Percentiles rank a stretch among this genome's conserved stretches.
phyloP scores from a whole-genome alignment of 2,113 vertebrate species.

The Lates calcarifer region DNA sequence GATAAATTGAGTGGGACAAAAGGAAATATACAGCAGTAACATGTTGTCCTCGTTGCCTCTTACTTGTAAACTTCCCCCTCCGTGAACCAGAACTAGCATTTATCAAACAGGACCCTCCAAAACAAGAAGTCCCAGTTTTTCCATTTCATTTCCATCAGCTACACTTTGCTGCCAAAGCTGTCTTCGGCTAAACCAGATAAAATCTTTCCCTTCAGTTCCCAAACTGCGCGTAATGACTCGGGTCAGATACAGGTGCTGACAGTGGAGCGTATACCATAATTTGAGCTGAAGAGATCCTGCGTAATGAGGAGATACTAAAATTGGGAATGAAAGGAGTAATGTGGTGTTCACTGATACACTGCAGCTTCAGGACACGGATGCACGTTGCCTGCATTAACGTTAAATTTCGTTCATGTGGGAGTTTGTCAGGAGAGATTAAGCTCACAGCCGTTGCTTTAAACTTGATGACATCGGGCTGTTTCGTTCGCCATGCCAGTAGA shows the following conservation, averaged over 20 bases:
- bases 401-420: slow-evolving; percentile 41
- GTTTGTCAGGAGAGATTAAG: slow-evolving; percentile 53
- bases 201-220: slow-evolving; percentile 55
- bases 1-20: slow-evolving; percentile 23
- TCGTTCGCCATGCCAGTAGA: slow-evolving; percentile 45
- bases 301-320: slow-evolving; percentile 35
- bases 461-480: slow-evolving; percentile 40
- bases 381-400: slow-evolving; percentile 22
- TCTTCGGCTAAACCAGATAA: slow-evolving; percentile 49
- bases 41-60: slow-evolving; percentile 6
- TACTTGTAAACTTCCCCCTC: slow-evolving; percentile 19
- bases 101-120: slow-evolving; percentile 6
- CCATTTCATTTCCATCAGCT: slow-evolving; percentile 48
- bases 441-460: slow-evolving; percentile 19
- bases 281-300: slow-evolving; percentile 35
- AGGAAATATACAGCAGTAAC: slow-evolving; percentile 2
- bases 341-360: slow-evolving; percentile 13
- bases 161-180: slow-evolving; percentile 53
- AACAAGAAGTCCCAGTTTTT: slow-evolving; percentile 45
- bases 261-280: slow-evolving; percentile 30
- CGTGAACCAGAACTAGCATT: slow-evolving; percentile 5
- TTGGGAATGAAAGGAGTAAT: slow-evolving; percentile 28
- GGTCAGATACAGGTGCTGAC: slow-evolving; percentile 54
- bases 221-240: slow-evolving; percentile 62
- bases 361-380: slow-evolving; percentile 11